Percentiles rank a stretch among this genome's conserved stretches.
phyloP scores from a whole-genome alignment of 2,888 invertebrate genomes.

The Brachypterus glaber region DNA sequence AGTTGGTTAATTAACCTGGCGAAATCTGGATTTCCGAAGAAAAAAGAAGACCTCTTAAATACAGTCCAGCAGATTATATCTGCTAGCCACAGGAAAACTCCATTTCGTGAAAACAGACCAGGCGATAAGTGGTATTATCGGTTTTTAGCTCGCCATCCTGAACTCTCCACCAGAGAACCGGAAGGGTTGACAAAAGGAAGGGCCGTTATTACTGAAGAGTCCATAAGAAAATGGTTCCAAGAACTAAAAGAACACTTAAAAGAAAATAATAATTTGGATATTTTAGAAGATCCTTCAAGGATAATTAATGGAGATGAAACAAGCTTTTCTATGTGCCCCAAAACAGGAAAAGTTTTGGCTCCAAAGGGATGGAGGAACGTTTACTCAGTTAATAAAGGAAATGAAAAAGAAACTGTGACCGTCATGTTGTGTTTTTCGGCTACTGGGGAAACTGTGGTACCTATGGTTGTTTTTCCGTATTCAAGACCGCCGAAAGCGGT shows the following conservation, averaged over 20 bases:
- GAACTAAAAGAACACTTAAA: neutral
- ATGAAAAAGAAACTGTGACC: too few relatives aligned
- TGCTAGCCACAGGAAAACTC: conserved; percentile 11
- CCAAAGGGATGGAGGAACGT: conserved; percentile 6
- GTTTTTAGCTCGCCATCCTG: conserved; percentile 24
- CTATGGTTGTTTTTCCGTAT: conserved; percentile 24
- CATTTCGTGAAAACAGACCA: conserved; percentile 23
- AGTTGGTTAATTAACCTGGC: too few relatives aligned
- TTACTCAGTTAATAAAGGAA: too few relatives aligned
- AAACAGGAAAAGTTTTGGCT: neutral
- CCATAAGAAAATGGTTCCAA: neutral
- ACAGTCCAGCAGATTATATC: conserved; percentile 8
- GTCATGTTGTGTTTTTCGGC: conserved; percentile 24
- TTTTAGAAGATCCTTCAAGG: neutral
- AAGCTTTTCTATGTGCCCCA: conserved; percentile 2
- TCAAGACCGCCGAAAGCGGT: conserved; percentile 6
- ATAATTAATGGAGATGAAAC: neutral
- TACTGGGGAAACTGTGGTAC: conserved; percentile 21
- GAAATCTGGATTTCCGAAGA: too few relatives aligned
- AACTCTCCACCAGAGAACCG: neutral
- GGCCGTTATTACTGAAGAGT: neutral
- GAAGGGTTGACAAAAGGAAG: neutral
- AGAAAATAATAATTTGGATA: neutral
- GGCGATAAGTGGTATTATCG: conserved; percentile 23
- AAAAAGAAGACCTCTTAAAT: conserved; percentile 7